Evolutionary conservation across 2,888 invertebrate species (phyloP), one percentile per base, ranked within the genome.

Genomic region (Trichopoda pennipes): DNA sequence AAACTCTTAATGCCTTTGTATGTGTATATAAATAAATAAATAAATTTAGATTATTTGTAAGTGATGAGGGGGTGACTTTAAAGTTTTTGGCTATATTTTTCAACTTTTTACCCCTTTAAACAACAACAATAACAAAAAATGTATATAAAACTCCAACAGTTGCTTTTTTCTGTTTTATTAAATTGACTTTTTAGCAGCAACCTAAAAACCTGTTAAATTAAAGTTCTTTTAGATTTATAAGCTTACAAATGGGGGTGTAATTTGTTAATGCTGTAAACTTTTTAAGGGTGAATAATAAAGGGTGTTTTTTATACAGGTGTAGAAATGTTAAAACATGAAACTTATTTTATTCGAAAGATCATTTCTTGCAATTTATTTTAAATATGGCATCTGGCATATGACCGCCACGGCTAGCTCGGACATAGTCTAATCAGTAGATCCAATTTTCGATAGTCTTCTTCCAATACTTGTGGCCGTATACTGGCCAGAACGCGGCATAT

Each of bases 191-290:
- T 63, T 21, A 19, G 23, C 14, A 21, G 16, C 44, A 68, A 61
- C n/a, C 16, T 56, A 55, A 56, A 32, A 61, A 55, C 23, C 66
- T 51, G 66, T 75, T 75, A 75, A 75, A 75, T 74, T 74, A 70
- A 81, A 81, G 56, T 74, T 73, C 61, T 79, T 79, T 28, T 79
- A 49, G 68, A 73, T 74, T 74, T 74, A 68, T 79, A 61, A 79
- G 68, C 61, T 55, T 32, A 66, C 58, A 53, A 53, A 32, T 63
- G 77, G 21, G 69, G 77, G 69, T 68, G 77, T 58, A 49, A 68
- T 61, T 56, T 47, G 38, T 63, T 53, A 58, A 60, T 53, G 60
- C 28, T 28, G 51, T 3, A 44, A 56, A n/a, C 21, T 76, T 49
- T 49, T 61, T 64, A 63, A 66, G 66, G 72, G 76, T 58, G 53